These are phyloP conservation scores for Campylorhamphus procurvoides DNA, from an alignment of 2,113 vertebrate genomes.

Conservation along the genomic window DNA sequence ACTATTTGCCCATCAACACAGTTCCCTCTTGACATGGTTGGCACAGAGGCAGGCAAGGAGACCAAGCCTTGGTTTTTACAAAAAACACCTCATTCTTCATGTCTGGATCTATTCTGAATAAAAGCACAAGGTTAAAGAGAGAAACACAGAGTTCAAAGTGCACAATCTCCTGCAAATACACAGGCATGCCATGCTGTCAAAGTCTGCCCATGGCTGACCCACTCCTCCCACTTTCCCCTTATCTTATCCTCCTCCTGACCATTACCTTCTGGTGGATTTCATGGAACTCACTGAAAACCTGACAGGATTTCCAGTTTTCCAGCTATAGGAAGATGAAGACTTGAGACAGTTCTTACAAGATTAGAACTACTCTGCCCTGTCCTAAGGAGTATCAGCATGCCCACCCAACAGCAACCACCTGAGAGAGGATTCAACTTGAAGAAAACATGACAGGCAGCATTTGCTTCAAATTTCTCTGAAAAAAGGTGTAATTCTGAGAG, in stretches of 20 bases:
- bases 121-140: not conserved
- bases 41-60: not conserved
- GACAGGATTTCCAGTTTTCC: not conserved
- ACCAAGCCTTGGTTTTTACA: not conserved
- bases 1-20: rapidly evolving
- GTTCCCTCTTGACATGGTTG: rapidly evolving
- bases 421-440: not conserved
- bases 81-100: not conserved
- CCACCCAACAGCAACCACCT: not conserved
- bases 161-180: not conserved
- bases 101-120: not conserved
- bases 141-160: not conserved
- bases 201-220: not conserved
- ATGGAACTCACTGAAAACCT: not conserved
- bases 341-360: not conserved
- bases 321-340: not conserved
- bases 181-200: not conserved
- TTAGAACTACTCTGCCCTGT: not conserved
- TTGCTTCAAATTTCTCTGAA: not conserved
- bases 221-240: not conserved
- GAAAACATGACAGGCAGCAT: not conserved
- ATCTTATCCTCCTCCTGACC: not conserved
- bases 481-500: not conserved
- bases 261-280: not conserved
- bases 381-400: not conserved